phyloP scores from a whole-genome alignment of 1,140 invertebrate species.

The Halictus rubicundus region DNA sequence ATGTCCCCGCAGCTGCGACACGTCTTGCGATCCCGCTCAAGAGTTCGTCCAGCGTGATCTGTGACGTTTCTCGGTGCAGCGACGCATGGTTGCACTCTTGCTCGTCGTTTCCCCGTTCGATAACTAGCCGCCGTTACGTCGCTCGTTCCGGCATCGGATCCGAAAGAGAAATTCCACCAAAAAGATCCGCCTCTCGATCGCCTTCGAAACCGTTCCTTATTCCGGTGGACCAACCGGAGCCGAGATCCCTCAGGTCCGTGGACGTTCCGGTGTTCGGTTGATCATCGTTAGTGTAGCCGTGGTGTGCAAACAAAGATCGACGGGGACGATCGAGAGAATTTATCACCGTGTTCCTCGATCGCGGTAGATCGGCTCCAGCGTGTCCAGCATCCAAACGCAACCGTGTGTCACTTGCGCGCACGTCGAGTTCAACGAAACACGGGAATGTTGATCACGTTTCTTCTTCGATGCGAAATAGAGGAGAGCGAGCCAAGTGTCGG shows the following conservation, averaged over 20 bases:
- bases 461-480: slow-evolving; percentile 41
- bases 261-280: slow-evolving; percentile 15
- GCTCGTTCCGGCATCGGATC: not conserved
- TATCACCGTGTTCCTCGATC: slow-evolving; percentile 1
- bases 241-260: not conserved
- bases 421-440: slow-evolving; percentile 48
- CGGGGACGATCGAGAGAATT: not conserved
- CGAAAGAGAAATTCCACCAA: no score
- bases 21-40: slow-evolving; percentile 45
- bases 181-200: no score
- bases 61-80: slow-evolving; percentile 60
- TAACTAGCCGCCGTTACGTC: slow-evolving; percentile 1
- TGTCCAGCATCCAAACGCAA: slow-evolving; percentile 41
- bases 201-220: not conserved
- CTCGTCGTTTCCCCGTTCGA: slow-evolving; percentile 19
- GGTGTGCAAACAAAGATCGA: no score
- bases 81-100: slow-evolving; percentile 42
- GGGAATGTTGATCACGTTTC: slow-evolving; percentile 49
- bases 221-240: no score
- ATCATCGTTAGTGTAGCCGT: not conserved
- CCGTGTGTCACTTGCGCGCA: slow-evolving; percentile 31
- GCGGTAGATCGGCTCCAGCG: not conserved
- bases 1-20: slow-evolving; percentile 30
- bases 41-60: slow-evolving; percentile 58
- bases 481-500: slow-evolving; percentile 18